These are phyloP conservation scores for Eptesicus fuscus DNA, from an alignment of 2,113 vertebrate genomes.

Conservation along the genomic window DNA sequence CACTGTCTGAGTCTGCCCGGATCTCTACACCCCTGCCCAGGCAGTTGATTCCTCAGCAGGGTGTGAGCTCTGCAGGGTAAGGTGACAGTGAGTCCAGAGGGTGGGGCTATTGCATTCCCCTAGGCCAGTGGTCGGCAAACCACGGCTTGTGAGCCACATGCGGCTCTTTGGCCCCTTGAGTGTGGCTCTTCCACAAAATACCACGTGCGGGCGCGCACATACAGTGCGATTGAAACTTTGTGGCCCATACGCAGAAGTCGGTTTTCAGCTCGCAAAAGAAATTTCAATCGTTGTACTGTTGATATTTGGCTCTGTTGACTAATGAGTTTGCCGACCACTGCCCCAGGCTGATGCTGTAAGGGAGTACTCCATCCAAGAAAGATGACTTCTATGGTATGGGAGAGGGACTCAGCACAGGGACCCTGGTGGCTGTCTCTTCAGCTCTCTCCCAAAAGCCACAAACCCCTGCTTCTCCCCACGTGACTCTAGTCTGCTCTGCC, in stretches of 20 bases:
- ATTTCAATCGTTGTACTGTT: too few relatives aligned
- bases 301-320: too few relatives aligned
- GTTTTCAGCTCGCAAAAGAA: too few relatives aligned
- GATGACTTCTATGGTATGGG: background rate
- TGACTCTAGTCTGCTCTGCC: background rate
- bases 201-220: too few relatives aligned
- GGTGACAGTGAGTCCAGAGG: background rate
- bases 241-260: too few relatives aligned
- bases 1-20: background rate
- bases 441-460: background rate
- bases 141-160: too few relatives aligned
- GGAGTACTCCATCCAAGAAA: background rate
- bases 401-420: background rate
- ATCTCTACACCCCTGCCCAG: background rate
- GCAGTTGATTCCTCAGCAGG: background rate
- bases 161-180: too few relatives aligned
- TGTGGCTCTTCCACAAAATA: too few relatives aligned
- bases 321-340: too few relatives aligned
- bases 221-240: too few relatives aligned
- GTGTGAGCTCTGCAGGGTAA: background rate
- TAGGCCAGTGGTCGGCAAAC: too few relatives aligned
- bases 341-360: background rate
- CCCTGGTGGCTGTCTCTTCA: background rate
- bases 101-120: background rate
- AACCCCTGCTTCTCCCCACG: background rate